Evolutionary conservation across 2,113 vertebrate genomes (phyloP).

Genomic region (Emydura subglobosa): DNA sequence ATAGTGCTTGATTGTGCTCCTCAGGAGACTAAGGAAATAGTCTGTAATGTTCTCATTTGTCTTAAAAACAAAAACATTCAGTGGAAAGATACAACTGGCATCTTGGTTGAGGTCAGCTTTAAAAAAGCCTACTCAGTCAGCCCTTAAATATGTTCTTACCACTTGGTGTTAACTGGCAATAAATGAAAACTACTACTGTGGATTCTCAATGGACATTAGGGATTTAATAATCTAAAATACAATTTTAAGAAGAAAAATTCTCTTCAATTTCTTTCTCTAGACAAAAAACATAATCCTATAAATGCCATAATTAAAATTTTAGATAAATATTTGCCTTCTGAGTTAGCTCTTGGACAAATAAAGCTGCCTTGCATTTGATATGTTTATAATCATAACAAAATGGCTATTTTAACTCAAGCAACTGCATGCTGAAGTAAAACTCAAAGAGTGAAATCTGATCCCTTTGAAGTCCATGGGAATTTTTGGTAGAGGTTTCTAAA

Average conservation of each 20-base stretch:
- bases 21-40: neutral
- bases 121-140: slow-evolving; percentile 20
- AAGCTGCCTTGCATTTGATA: slow-evolving; percentile 52
- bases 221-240: slow-evolving; percentile 36
- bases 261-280: slow-evolving; percentile 25
- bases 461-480: neutral
- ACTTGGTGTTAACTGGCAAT: slow-evolving; percentile 49
- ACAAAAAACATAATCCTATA: slow-evolving; percentile 47
- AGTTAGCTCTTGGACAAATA: slow-evolving; percentile 57
- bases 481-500: rapidly evolving
- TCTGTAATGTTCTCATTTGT: neutral
- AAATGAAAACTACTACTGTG: slow-evolving; percentile 66
- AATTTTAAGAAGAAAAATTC: slow-evolving; percentile 44
- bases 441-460: neutral
- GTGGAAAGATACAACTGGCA: neutral
- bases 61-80: slow-evolving; percentile 6
- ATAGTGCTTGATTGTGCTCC: rapidly evolving
- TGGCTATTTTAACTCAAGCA: neutral
- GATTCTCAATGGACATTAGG: slow-evolving; percentile 47
- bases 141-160: slow-evolving; percentile 47
- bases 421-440: slow-evolving; percentile 10
- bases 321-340: slow-evolving; percentile 50
- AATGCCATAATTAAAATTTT: slow-evolving; percentile 60
- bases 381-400: slow-evolving; percentile 37
- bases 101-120: slow-evolving; percentile 1